phyloP scores from a whole-genome alignment of 2,113 vertebrate species.

The Mastomys natalensis region DNA sequence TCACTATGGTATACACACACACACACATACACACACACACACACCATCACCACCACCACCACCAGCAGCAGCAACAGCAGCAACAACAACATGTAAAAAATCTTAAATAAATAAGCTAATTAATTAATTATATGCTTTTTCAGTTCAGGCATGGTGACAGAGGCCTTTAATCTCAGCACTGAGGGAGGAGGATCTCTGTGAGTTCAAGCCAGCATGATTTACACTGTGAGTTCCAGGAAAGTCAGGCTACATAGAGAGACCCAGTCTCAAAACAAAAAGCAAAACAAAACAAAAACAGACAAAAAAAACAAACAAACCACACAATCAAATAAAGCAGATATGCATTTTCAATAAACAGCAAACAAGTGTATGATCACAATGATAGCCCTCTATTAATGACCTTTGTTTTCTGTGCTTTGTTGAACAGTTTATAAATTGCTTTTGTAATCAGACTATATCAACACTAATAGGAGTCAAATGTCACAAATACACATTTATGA shows the following conservation, averaged over 20 bases:
- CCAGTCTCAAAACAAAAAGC: not conserved
- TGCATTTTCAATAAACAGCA: not conserved
- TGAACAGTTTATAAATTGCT: not conserved
- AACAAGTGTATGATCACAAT: not conserved
- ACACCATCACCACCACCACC: no score
- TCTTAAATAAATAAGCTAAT: not conserved
- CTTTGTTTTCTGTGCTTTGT: not conserved
- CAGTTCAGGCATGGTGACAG: not conserved
- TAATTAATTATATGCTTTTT: not conserved
- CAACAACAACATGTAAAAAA: not conserved
- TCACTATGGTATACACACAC: not conserved
- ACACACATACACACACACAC: not conserved
- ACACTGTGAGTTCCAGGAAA: not conserved
- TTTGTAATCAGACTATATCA: conserved; percentile 38
- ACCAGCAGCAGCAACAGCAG: no score
- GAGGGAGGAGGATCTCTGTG: not conserved
- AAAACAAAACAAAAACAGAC: no score
- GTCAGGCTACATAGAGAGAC: not conserved
- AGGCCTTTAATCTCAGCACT: not conserved
- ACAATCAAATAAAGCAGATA: not conserved
- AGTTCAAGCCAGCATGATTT: not conserved
- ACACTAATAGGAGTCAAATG: not conserved
- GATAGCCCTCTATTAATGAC: not conserved
- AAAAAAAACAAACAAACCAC: no score
- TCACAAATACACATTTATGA: not conserved